Evolutionary conservation across 2,797 vertebrate genomes (phyloP).

Genomic region (Protonibea diacanthus): DNA sequence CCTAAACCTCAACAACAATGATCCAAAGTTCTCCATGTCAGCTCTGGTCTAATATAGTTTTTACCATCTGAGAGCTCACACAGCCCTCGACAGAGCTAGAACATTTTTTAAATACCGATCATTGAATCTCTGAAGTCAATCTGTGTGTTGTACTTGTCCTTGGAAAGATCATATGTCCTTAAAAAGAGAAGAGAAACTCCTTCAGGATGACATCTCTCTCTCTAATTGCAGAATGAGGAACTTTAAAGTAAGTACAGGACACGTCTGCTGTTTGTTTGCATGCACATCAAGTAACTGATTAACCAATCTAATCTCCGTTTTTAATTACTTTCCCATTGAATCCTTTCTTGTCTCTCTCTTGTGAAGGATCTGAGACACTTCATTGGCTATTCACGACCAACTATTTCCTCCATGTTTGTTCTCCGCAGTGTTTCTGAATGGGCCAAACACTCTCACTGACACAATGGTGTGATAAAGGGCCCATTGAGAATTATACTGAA

Average conservation of each 20-base stretch:
- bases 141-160: neutral
- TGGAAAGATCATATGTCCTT: neutral
- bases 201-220: neutral
- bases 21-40: neutral
- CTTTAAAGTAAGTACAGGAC: neutral
- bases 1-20: neutral
- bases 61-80: neutral
- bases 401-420: constrained; percentile 59
- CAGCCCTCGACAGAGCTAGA: neutral
- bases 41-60: neutral
- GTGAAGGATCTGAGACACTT: constrained; percentile 39
- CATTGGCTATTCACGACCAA: constrained; percentile 40
- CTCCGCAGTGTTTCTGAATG: constrained; percentile 40
- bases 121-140: neutral
- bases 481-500: constrained; percentile 53
- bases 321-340: too few relatives aligned
- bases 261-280: neutral
- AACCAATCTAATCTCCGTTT: constrained; percentile 24
- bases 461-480: constrained; percentile 63
- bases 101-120: constrained; percentile 6
- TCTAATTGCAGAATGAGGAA: neutral
- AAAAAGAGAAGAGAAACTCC: neutral
- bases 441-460: constrained; percentile 51
- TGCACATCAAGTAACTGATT: constrained; percentile 2
- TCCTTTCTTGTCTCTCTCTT: neutral